Evolutionary conservation across 2,797 vertebrate genomes (phyloP), one percentile per base, ranked within the genome.

Genomic region (Tauraco hartlaubi): DNA sequence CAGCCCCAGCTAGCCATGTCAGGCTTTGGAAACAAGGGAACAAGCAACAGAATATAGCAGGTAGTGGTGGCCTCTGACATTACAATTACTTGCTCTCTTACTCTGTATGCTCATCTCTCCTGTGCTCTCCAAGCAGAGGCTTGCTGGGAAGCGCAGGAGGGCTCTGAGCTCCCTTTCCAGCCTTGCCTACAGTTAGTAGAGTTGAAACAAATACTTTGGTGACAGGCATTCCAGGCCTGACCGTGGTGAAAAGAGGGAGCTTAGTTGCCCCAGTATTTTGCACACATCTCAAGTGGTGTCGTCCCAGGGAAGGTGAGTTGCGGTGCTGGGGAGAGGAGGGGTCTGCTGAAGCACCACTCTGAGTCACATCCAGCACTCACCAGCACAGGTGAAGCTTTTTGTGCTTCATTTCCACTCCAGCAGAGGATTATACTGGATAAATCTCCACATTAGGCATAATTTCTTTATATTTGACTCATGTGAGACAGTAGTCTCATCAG

Each of bases 191-290:
- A 62, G 41, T 31, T 69, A 18, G 9, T 71, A 54, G 21, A 29
- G 48, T 63, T 59, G 51, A 51, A 59, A 37, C 4, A 73, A 59
- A 26, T 26, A 9, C 39, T 87, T n/a, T 49, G 56, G 18, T 77
- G 64, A 15, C 31, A 25, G 61, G 5, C 22, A 12, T 62, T 71
- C 0, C 0, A 41, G 31, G 52, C 0, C 2, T 23, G 12, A 16
- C 35, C 35, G 0, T 13, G 17, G 49, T 58, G 61, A 49, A 80
- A 74, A 67, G 35, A 77, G n/a, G 61, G 23, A 76, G 15, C 7
- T 87, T n/a, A 11, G 33, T 37, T 76, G 11, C 29, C 10, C 58
- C 12, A 1, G 39, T 59, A 15, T 51, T 82, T 39, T 43, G 21
- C 5, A 2, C 61, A 26, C 23, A 8, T 11, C 17, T 52, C 31